Evolutionary conservation across 2,113 vertebrate genomes (phyloP), one percentile per base, ranked within the genome.

Genomic region (Rhinolophus sinicus): DNA sequence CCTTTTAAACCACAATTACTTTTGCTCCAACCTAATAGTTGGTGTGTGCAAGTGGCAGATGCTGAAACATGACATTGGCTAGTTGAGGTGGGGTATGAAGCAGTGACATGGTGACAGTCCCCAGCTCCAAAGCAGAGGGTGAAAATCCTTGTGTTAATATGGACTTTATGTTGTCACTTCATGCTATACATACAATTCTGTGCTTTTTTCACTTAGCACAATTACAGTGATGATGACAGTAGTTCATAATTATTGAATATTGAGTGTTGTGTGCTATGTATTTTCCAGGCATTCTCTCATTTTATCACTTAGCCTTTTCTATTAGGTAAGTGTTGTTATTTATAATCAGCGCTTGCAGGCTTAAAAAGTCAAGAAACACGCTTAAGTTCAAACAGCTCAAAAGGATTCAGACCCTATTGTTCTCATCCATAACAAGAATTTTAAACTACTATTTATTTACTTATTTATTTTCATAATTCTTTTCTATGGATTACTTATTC

Each of bases 381-480:
- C 50, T 85, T 38, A 40, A 54, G 18, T 80, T 75, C 40, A 85
- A 85, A 69, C 60, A 96, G 5, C 22, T 88, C 47, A 52, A 93
- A 72, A 22, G 0, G 28, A 62, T 70, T 93, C 10, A 75, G 56
- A 73, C 26, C 3, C 28, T 70, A 21, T 38, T 58, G 2, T 62
- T 78, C 15, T 92, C 26, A 62, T 70, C 26, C 28, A 85, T 13
- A 85, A 40, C 26, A 67, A 88, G 8, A 54, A 24, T 47, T 76
- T 30, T 80, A 56, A 65, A 69, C 21, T 67, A 60, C 19, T 8
- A 14, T 64, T 67, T 44, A 18, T 58, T 26, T 11, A 14, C 54
- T 67, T 44, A 18, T 58, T 26, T 50, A n/a, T 75, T 44, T 56
- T 62, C 47, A 73, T 47, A 38, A 54, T 1, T 21, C 0, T 5